A percentile compares a stretch with the other conserved stretches of the same genome.
Conservation (phyloP, 2,797 vertebrate genomes). For the Karalla daura region DNA sequence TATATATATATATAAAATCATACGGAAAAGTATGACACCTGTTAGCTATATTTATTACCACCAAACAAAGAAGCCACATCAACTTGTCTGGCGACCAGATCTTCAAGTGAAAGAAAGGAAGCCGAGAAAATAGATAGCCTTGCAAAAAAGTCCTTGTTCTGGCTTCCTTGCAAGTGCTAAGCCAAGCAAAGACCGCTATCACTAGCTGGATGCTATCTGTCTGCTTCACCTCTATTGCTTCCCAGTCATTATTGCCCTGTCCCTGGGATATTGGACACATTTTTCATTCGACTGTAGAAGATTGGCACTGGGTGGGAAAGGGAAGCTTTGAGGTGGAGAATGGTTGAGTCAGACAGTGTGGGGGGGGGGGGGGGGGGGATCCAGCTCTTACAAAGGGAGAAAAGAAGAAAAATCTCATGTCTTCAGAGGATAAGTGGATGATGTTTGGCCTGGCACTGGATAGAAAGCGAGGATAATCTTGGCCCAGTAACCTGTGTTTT, state of each 20-base stretch:
- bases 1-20: too few relatives aligned
- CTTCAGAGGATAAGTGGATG: slow-evolving; percentile 51
- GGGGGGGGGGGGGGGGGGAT: slow-evolving; percentile 7
- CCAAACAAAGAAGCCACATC: not conserved
- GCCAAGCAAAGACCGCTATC: slow-evolving; percentile 76
- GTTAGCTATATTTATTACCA: not conserved
- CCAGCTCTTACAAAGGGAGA: slow-evolving; percentile 19
- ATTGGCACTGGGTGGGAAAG: slow-evolving; percentile 64
- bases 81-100: not conserved
- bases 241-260: slow-evolving; percentile 79
- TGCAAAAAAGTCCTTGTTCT: slow-evolving; percentile 47
- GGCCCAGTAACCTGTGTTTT: slow-evolving; percentile 54
- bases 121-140: slow-evolving; percentile 40
- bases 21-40: not conserved
- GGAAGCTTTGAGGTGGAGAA: slow-evolving; percentile 44
- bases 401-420: slow-evolving; percentile 29
- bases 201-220: slow-evolving; percentile 76
- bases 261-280: slow-evolving; percentile 77
- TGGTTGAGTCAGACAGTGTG: slow-evolving; percentile 45
- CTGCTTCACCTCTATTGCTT: slow-evolving; percentile 81
- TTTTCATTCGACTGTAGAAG: slow-evolving; percentile 77
- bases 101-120: slow-evolving; percentile 3
- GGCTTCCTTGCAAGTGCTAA: slow-evolving; percentile 72
- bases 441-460: slow-evolving; percentile 37
- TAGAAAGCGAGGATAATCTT: slow-evolving; percentile 53